Base-by-base conservation (phyloP, 2,797 vertebrate species). In the Erpetoichthys calabaricus region DNA sequence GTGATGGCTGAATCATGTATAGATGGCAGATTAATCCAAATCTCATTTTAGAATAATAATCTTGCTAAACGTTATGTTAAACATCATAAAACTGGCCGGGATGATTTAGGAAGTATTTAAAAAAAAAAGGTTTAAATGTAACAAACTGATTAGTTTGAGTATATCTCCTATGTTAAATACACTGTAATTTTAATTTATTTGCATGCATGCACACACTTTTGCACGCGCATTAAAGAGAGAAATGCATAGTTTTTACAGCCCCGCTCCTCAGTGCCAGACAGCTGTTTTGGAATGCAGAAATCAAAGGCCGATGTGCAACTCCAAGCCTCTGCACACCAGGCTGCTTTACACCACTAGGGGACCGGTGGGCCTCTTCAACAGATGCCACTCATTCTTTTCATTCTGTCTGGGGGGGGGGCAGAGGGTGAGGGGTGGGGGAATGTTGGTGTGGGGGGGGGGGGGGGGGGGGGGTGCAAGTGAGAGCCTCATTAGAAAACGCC, bases 401-500 rank as follows among this genome's bases (percentile, higher is more conserved):
- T 65, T 25, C 25, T 25, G 25, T 25, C 25, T 25, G 25, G n/a
- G n/a, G n/a, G 25, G 25, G 25, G 25, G 25, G 25, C 25, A 25
- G 25, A 25, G 25, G 25, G 25, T 25, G 25, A 2, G 25, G 69
- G 75, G 68, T n/a, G 72, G 74, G 75, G 80, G 78, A 9, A 3
- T 3, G 47, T 7, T 7, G 47, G 47, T 7, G 6, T 6, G 5
- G 80, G 80, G 81, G 69, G 75, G 67, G 72, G 74, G 75, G 80
- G 79, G 47, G 3, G 3, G 47, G 47, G 47, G 4, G 47, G 47
- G 6, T 6, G 5, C 6, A 5, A 3, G 47, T 77, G 51, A 76
- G 79, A 81, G 81, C 82, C 80, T 86, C 82, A 82, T 85, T 85
- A 85, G 75, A 77, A 69, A 71, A 64, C 76, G 72, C 71, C 79